phyloP scores from a whole-genome alignment of 2,888 invertebrate species.

The Stenchaetothrips biformis region DNA sequence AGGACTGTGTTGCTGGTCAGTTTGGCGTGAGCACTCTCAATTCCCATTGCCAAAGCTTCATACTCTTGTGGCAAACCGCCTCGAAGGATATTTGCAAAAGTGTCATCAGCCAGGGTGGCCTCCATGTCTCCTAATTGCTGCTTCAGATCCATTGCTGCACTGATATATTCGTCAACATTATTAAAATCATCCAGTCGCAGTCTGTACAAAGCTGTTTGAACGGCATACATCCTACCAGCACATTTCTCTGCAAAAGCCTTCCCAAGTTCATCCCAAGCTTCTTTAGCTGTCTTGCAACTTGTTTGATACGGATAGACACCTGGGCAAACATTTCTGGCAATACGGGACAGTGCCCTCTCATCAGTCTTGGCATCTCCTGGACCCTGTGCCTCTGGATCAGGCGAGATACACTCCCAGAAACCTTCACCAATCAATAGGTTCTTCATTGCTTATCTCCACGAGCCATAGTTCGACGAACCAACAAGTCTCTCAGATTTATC shows the following conservation, averaged over 20 bases:
- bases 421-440: neutral
- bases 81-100: neutral
- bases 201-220: neutral
- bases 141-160: neutral
- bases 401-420: neutral
- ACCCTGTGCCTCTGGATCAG: neutral
- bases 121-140: neutral
- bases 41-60: neutral
- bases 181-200: neutral
- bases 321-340: neutral
- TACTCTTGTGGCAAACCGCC: neutral
- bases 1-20: neutral
- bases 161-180: neutral
- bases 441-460: neutral
- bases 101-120: neutral
- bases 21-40: neutral
- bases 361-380: neutral
- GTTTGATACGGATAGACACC: neutral
- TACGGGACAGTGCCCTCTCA: neutral
- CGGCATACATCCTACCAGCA: neutral
- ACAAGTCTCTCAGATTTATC: neutral
- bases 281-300: neutral
- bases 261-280: neutral
- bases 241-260: neutral
- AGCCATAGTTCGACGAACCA: neutral